Base-by-base conservation (phyloP, 1,140 invertebrate genomes). In the Arctopsyche grandis region DNA sequence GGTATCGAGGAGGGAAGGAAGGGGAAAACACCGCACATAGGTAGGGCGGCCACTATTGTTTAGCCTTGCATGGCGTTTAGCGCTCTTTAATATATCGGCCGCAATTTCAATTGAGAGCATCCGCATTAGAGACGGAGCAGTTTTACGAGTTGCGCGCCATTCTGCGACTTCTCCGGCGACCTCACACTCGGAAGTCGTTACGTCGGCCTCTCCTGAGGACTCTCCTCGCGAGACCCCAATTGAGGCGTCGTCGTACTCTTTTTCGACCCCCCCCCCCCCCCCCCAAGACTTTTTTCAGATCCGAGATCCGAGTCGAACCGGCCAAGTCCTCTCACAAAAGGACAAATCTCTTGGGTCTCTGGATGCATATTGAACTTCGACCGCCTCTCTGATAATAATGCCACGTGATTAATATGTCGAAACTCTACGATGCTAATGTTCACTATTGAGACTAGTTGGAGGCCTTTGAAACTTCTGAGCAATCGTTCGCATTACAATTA, bases 91-190 rank as follows among this genome's bases (percentile, higher is more conserved):
- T 82, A 82, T 82, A 60, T 76, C 79, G 78, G 79, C 80, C 81
- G 81, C 81, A 82, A 82, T 82, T 82, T 82, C 81, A 82, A 82
- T 82, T 82, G 81, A 76, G 79, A 82, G 77, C 81, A 82, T 82
- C 81, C 81, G 81, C 81, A 82, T 82, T 82, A 82, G 81, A 82
- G 21, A 71, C 24, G 63, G 71, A 75, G 77, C 76, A 70, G 76
- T 69, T 77, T 77, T 70, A 69, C 75, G 78, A 56, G 80, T 75
- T 77, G 74, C 16, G 77, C 73, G 26, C 58, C 74, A 56, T 76
- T 48, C 66, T 63, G 80, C 77, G 56, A 56, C 58, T 21, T 60
- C 58, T 60, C 58, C 21, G 58, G 21, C 58, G 58, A 46, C 69
- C 46, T 52, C 38, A 46, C 69, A 71, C 69, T 71, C 69, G 69